A percentile compares a stretch with the other conserved stretches of the same genome.
These are phyloP conservation scores for Lutraria rhynchaena DNA, from an alignment of 1,140 invertebrate genomes.

Conservation along the genomic window DNA sequence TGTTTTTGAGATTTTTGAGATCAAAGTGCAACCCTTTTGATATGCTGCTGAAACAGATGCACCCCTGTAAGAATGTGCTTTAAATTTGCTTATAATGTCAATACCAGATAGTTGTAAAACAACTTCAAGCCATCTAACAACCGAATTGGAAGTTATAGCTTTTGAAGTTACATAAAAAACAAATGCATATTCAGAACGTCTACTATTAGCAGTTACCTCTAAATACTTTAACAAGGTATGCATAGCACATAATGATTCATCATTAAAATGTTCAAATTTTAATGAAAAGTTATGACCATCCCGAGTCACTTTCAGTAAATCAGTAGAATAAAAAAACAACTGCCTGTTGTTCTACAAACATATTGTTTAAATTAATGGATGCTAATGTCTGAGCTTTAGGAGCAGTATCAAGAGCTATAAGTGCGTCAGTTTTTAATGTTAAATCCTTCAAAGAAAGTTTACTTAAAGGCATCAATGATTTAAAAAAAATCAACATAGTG, in stretches of 20 bases:
- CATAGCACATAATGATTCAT: too few species aligned
- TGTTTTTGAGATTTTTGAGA: slow-evolving; percentile 7
- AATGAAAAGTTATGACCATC: not conserved
- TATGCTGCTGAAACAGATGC: slow-evolving; percentile 5
- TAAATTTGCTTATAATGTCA: slow-evolving; percentile 1
- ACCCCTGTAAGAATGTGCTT: slow-evolving; percentile 45
- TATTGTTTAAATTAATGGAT: slow-evolving; percentile 32
- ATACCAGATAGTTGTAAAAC: slow-evolving; percentile 15
- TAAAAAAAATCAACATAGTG: slow-evolving; percentile 52
- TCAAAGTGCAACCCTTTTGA: not conserved
- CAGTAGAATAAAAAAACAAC: slow-evolving; percentile 20
- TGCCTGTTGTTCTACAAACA: not conserved
- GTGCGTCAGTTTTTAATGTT: slow-evolving; percentile 28
- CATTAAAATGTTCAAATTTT: too few species aligned
- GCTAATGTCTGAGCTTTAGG: too few species aligned
- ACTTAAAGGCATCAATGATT: slow-evolving; percentile 33
- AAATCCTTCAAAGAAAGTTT: slow-evolving; percentile 33
- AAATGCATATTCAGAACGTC: slow-evolving; percentile 3
- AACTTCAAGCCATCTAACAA: slow-evolving; percentile 30
- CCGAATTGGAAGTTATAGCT: slow-evolving; percentile 23
- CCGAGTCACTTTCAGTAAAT: slow-evolving; percentile 19
- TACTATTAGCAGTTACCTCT: not conserved
- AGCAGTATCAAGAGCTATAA: slow-evolving; percentile 47
- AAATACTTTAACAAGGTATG: slow-evolving; percentile 28
- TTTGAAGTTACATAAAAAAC: slow-evolving; percentile 23